Conservation (phyloP, 2,888 invertebrate genomes). For the Rhamnusium bicolor region DNA sequence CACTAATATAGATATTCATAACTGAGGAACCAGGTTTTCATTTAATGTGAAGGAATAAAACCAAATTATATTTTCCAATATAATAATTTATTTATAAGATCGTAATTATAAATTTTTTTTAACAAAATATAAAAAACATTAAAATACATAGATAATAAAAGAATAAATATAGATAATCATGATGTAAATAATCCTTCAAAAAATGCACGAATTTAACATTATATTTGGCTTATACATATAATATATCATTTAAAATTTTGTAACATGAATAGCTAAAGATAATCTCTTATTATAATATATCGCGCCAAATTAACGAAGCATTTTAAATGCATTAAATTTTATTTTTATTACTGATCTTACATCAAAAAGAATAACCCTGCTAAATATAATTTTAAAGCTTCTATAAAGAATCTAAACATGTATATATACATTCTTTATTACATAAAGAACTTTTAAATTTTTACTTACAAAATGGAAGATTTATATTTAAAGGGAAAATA, state of each 20-base stretch:
- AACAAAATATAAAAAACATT: constrained; percentile 40
- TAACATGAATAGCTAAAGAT: constrained; percentile 48
- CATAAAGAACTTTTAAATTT: constrained; percentile 47
- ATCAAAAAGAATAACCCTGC: constrained; percentile 58
- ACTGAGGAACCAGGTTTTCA: too few species aligned
- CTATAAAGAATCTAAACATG: constrained; percentile 57
- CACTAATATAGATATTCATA: too few species aligned
- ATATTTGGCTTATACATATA: constrained; percentile 36
- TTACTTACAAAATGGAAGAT: constrained; percentile 58
- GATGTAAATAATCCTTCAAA: constrained; percentile 31
- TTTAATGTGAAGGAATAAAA: too few species aligned
- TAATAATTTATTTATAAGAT: constrained; percentile 41
- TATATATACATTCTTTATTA: constrained; percentile 48
- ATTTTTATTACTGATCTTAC: constrained; percentile 44
- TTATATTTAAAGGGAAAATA: constrained; percentile 49
- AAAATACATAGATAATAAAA: constrained; percentile 40
- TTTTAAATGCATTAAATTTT: constrained; percentile 52
- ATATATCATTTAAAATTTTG: constrained; percentile 42
- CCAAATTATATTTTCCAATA: constrained; percentile 16
- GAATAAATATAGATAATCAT: constrained; percentile 30
- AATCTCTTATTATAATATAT: constrained; percentile 41
- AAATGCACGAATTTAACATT: constrained; percentile 28
- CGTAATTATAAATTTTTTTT: constrained; percentile 28
- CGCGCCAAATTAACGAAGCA: constrained; percentile 57
- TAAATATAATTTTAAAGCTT: constrained; percentile 61